A percentile compares a stretch with the other conserved stretches of the same genome.
Conservation (phyloP, 1,140 invertebrate species). For the Doryteuthis pealeii region DNA sequence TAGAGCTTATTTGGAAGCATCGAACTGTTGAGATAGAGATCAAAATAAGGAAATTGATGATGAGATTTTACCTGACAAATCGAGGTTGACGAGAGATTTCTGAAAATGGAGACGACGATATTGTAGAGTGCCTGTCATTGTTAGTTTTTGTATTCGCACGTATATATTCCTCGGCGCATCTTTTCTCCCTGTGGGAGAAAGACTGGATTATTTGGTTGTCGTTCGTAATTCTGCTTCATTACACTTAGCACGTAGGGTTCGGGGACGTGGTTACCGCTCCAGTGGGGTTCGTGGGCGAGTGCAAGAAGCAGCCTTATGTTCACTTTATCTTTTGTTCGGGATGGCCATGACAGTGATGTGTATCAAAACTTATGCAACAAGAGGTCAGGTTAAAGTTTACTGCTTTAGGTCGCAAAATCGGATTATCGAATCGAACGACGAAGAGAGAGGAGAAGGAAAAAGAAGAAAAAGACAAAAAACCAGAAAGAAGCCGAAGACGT, state of each 20-base stretch:
- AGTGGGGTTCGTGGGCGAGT: constrained; percentile 34
- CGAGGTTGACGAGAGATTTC: not conserved
- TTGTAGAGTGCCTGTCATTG: constrained; percentile 47
- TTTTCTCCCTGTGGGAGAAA: constrained; percentile 50
- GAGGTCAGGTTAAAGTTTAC: constrained; percentile 80
- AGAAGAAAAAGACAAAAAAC: no score
- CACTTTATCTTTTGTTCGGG: constrained; percentile 83
- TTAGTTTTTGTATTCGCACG: constrained; percentile 49
- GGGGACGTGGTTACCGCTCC: constrained; percentile 68
- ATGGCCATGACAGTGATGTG: constrained; percentile 89
- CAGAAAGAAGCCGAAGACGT: no score
- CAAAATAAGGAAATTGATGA: no score
- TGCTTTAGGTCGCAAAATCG: constrained; percentile 63
- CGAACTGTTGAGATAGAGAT: not conserved
- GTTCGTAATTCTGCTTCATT: constrained; percentile 92
- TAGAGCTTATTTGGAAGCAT: not conserved
- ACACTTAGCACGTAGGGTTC: constrained; percentile 77
- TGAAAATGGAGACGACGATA: not conserved
- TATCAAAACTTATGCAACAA: constrained; percentile 87
- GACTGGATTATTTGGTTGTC: constrained; percentile 76
- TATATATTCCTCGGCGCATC: constrained; percentile 53
- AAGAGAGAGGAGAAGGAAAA: not conserved
- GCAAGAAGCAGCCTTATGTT: constrained; percentile 45
- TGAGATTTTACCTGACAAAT: not conserved
- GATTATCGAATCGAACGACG: constrained; percentile 43